Base-by-base conservation (phyloP, 2,113 vertebrate genomes). In the Panthera uncia region DNA sequence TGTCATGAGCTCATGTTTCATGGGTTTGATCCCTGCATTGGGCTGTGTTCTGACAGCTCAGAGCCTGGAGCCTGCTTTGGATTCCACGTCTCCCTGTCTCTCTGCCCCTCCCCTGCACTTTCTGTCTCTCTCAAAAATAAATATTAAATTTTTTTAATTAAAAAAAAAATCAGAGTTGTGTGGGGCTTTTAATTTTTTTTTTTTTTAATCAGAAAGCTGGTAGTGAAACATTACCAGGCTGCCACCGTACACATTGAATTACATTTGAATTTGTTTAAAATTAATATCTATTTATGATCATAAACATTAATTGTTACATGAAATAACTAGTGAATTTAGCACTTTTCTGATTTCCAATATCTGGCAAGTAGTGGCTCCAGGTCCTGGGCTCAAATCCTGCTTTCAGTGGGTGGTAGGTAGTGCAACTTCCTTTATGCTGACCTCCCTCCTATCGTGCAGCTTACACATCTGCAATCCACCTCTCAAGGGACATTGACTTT, bases 401-500 rank as follows among this genome's bases (percentile, higher is more conserved):
- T 15, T 50, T 92, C 27, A 76, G 4, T 45, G 11, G 10, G 7
- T 52, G 36, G 3, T 52, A 36, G 15, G 27, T 25, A 41, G 1
- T 6, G 48, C 3, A 82, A 33, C 7, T 45, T 95, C 4, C 21
- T 14, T 7, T 21, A 33, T 41, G 21, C 5, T 48, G 21, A 76
- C 1, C 10, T 33, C 1, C 18, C 3, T 80, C 18, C 4, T n/a
- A 3, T 45, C 68, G 2, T 41, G 8, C 23, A 96, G 68, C 12
- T 65, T 10, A 79, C 4, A 5, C 4, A 36, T 78, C 4, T 23
- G 4, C 25, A 25, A 23, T 2, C 1, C 13, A 33, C 1, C 21
- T 21, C 3, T 52, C 12, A 55, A 9, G 4, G 23, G 1, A n/a
- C 33, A 19, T 9, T 57, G 5, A 3, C 25, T 41, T 50, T 48